phyloP scores from a whole-genome alignment of 2,888 invertebrate species.

The Urechis unicinctus region DNA sequence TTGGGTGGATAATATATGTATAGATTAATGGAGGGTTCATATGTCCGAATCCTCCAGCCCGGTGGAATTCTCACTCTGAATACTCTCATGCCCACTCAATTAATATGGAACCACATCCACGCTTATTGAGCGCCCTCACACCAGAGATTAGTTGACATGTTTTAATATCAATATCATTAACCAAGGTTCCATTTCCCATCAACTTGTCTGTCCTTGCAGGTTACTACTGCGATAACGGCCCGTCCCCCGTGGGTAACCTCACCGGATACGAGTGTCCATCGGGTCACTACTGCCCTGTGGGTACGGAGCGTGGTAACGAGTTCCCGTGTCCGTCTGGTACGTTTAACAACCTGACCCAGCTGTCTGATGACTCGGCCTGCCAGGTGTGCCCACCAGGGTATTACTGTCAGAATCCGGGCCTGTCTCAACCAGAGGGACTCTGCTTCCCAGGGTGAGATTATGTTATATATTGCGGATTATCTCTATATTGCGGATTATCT shows the following conservation, averaged over 20 bases:
- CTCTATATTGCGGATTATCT: too few relatives aligned
- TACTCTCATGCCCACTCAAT: too few relatives aligned
- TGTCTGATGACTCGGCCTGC: constrained; percentile 27
- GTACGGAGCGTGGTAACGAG: constrained; percentile 29
- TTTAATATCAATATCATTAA: too few relatives aligned
- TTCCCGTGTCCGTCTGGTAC: constrained; percentile 39
- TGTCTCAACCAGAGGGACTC: constrained; percentile 36
- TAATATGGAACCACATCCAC: too few relatives aligned
- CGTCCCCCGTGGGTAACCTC: constrained; percentile 33
- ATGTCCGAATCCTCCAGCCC: too few relatives aligned
- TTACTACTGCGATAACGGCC: constrained; percentile 41
- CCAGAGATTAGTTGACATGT: too few relatives aligned
- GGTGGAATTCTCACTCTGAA: too few relatives aligned
- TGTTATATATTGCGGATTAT: too few relatives aligned
- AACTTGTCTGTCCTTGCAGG: constrained; percentile 18
- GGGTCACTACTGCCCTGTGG: constrained; percentile 37
- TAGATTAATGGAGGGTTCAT: too few relatives aligned
- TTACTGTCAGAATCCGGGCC: constrained; percentile 40
- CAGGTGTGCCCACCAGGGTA: constrained; percentile 40
- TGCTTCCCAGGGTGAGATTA: constrained; percentile 43
- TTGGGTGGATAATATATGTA: too few relatives aligned
- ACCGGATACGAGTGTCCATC: constrained; percentile 34
- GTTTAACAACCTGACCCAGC: constrained; percentile 36
- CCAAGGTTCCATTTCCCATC: too few relatives aligned
- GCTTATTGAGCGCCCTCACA: too few relatives aligned